Evolutionary conservation across 1,140 invertebrate species (phyloP).

Genomic region (Aphidius ervi): DNA sequence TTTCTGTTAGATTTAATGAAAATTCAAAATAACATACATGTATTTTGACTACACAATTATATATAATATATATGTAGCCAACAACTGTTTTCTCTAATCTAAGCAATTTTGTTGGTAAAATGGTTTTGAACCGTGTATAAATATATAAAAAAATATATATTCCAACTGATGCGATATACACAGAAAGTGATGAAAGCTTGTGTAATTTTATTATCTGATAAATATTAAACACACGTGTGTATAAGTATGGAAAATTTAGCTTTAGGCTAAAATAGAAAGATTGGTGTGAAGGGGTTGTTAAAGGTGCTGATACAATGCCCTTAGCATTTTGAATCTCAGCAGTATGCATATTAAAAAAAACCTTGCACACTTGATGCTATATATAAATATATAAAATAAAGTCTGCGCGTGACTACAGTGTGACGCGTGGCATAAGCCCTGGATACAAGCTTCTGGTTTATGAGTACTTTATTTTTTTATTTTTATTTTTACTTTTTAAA

Average conservation of each 20-base stretch:
- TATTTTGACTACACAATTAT: background rate
- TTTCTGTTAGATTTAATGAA: conserved; percentile 52
- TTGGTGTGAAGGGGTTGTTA: no score
- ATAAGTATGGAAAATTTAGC: no score
- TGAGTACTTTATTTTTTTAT: conserved; percentile 8
- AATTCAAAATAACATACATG: conserved; percentile 41
- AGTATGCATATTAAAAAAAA: conserved; percentile 9
- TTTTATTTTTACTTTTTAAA: background rate
- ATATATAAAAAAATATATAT: no score
- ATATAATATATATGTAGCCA: background rate
- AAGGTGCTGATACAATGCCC: background rate
- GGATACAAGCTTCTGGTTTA: conserved; percentile 22
- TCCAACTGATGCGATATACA: background rate
- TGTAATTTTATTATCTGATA: no score
- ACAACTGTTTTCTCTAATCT: conserved; percentile 40
- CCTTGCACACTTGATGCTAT: background rate
- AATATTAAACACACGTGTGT: no score
- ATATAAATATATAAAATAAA: conserved; percentile 15
- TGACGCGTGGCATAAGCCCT: conserved; percentile 20
- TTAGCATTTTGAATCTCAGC: conserved; percentile 11
- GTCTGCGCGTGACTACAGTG: conserved; percentile 21
- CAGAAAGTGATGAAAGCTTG: no score
- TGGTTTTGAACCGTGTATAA: conserved; percentile 22
- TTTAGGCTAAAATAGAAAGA: no score
- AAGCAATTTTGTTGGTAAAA: conserved; percentile 43